phyloP scores from a whole-genome alignment of 2,797 vertebrate species.

The Knipowitschia caucasica region DNA sequence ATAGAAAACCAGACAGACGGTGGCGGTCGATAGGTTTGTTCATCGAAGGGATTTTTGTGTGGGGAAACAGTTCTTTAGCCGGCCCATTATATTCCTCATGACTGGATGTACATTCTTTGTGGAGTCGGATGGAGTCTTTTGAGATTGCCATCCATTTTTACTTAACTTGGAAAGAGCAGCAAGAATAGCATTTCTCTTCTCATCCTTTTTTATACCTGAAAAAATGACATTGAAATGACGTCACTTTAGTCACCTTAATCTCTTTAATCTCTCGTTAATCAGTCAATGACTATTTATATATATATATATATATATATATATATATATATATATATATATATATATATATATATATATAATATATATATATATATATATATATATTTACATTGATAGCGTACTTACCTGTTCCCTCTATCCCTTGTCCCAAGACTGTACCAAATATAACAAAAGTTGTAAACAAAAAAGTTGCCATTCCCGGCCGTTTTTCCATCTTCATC shows the following conservation, averaged over 20 bases:
- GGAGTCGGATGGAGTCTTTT: slow-evolving; percentile 39
- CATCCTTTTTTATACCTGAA: slow-evolving; percentile 53
- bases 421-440: slow-evolving; percentile 59
- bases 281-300: too few relatives aligned
- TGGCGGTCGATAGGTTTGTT: slow-evolving; percentile 69
- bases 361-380: too few relatives aligned
- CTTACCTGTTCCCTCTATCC: slow-evolving; percentile 67
- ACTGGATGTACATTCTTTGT: slow-evolving; percentile 53
- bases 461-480: slow-evolving; percentile 55
- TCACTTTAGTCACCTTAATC: too few relatives aligned
- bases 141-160: slow-evolving; percentile 58
- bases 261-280: too few relatives aligned
- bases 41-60: slow-evolving; percentile 58
- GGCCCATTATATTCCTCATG: slow-evolving; percentile 65
- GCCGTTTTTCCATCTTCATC: slow-evolving; percentile 55
- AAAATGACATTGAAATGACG: neutral
- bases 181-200: slow-evolving; percentile 59
- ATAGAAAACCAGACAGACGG: slow-evolving; percentile 82
- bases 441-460: slow-evolving; percentile 61
- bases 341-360: too few relatives aligned
- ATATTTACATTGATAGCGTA: too few relatives aligned
- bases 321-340: too few relatives aligned
- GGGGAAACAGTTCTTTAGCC: slow-evolving; percentile 68
- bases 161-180: slow-evolving; percentile 69
- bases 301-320: too few relatives aligned